Percentiles rank a stretch among this genome's conserved stretches.
These are phyloP conservation scores for Gallinago paraguaiae DNA, from an alignment of 2,113 vertebrate species.

Conservation along the genomic window DNA sequence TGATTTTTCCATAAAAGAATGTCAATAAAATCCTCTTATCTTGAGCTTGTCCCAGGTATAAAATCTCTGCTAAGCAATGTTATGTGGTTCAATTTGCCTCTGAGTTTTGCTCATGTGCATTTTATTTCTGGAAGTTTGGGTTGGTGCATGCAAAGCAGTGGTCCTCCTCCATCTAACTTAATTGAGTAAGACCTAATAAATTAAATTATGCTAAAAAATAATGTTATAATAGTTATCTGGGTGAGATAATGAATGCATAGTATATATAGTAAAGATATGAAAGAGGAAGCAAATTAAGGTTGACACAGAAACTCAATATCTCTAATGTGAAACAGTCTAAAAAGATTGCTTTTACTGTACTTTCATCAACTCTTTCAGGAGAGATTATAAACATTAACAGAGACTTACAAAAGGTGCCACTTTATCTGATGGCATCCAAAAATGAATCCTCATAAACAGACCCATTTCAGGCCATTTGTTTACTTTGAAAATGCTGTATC, in stretches of 20 bases:
- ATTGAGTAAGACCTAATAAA: background rate
- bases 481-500: background rate
- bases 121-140: background rate
- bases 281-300: background rate
- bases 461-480: background rate
- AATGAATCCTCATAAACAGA: background rate
- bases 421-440: background rate
- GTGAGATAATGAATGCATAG: background rate
- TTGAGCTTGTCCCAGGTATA: background rate
- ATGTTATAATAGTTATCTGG: background rate
- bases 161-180: background rate
- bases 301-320: slow-evolving; percentile 16
- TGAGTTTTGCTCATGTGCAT: background rate
- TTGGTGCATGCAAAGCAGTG: background rate
- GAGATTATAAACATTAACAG: background rate
- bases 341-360: slow-evolving; percentile 17
- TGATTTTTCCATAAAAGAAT: background rate
- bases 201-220: background rate
- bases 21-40: background rate
- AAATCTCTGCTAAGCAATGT: background rate
- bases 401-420: background rate
- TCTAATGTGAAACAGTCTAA: background rate
- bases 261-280: background rate
- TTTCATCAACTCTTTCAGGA: slow-evolving; percentile 2
- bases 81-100: background rate